Conservation (phyloP, 2,113 vertebrate genomes). For the Turdus rufiventris region DNA sequence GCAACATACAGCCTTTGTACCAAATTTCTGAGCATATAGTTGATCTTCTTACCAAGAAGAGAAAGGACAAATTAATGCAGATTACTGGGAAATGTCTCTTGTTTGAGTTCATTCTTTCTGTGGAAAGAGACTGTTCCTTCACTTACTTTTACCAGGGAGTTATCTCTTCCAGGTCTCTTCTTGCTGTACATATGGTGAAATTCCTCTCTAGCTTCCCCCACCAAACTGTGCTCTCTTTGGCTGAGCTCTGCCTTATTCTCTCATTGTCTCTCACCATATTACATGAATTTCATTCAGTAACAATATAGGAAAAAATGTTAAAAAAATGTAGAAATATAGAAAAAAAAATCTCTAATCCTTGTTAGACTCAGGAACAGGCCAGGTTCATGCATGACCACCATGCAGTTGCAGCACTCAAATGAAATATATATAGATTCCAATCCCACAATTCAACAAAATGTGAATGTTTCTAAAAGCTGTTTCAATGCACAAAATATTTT, state of each 20-base stretch:
- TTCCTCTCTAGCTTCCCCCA: neutral
- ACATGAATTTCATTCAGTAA: neutral
- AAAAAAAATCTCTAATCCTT: neutral
- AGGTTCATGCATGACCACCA: neutral
- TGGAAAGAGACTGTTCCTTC: neutral
- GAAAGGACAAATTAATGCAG: neutral
- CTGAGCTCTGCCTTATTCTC: neutral
- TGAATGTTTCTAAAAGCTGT: neutral
- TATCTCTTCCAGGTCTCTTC: neutral
- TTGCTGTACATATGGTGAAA: neutral
- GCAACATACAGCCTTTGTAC: neutral
- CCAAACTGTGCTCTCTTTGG: rapidly evolving
- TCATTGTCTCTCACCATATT: neutral
- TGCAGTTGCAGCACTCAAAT: neutral
- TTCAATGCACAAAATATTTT: neutral
- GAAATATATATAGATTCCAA: neutral
- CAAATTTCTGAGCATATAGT: neutral
- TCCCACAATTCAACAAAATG: neutral
- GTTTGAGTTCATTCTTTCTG: neutral
- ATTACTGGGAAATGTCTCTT: neutral
- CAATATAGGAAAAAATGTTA: neutral
- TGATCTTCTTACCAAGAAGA: neutral
- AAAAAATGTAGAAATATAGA: neutral
- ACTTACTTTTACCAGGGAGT: neutral
- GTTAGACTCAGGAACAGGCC: neutral